These are phyloP conservation scores for Rhincodon typus DNA, from an alignment of 2,797 vertebrate genomes.

Conservation along the genomic window DNA sequence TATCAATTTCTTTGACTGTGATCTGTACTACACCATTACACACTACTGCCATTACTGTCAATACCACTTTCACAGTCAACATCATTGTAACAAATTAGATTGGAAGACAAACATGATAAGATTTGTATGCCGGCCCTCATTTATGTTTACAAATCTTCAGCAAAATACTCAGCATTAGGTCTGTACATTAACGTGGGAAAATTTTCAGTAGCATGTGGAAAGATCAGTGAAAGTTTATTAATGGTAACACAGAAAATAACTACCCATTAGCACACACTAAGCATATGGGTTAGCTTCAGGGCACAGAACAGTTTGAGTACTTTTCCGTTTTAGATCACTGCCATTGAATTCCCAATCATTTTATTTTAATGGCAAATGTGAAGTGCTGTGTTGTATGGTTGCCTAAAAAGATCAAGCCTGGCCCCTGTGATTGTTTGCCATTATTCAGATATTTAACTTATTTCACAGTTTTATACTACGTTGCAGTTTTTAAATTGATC, in stretches of 20 bases:
- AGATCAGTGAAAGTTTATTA: background rate
- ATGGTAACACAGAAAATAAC: background rate
- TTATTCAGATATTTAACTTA: background rate
- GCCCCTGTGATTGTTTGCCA: background rate
- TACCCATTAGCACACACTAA: background rate
- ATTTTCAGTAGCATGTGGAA: background rate
- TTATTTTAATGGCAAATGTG: background rate
- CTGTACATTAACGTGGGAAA: background rate
- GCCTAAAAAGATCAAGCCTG: background rate
- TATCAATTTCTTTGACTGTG: background rate
- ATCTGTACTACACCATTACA: background rate
- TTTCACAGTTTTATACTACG: background rate
- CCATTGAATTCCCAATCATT: background rate
- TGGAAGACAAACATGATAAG: background rate
- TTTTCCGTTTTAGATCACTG: background rate
- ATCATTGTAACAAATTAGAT: background rate
- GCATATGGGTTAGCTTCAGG: background rate
- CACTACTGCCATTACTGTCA: background rate
- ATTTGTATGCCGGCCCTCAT: background rate
- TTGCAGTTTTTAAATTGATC: conserved; percentile 1
- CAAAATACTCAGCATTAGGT: background rate
- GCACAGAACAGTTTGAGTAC: background rate
- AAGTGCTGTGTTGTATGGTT: background rate
- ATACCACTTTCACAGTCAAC: background rate
- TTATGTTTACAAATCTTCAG: background rate